Evolutionary conservation across 2,888 invertebrate genomes (phyloP).

Genomic region (Molorchus minor): DNA sequence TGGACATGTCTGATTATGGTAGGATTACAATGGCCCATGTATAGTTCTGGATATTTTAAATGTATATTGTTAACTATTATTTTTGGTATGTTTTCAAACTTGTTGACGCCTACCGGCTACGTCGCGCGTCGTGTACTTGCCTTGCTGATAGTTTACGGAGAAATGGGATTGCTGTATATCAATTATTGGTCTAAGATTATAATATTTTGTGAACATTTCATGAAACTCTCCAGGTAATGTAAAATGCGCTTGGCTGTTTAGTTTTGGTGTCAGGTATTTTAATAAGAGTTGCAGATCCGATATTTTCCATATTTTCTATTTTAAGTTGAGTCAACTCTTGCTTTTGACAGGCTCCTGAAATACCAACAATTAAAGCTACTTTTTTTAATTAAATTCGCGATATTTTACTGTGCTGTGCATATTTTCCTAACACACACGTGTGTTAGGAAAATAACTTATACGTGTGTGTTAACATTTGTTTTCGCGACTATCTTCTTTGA

Average conservation of each 20-base stretch:
- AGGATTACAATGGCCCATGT: too few relatives aligned
- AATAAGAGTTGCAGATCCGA: conserved; percentile 9
- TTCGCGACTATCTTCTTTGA: too few relatives aligned
- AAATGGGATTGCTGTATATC: conserved; percentile 11
- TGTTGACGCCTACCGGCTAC: conserved; percentile 6
- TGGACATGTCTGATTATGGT: too few relatives aligned
- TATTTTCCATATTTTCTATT: conserved; percentile 12
- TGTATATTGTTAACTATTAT: neutral
- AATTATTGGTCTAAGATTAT: conserved; percentile 2
- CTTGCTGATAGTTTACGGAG: conserved; percentile 9
- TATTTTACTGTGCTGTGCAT: too few relatives aligned
- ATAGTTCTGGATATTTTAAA: neutral
- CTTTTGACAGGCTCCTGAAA: conserved; percentile 15
- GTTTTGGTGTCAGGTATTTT: conserved; percentile 23
- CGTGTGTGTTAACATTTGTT: too few relatives aligned
- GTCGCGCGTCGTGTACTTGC: conserved; percentile 1
- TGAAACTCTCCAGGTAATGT: conserved; percentile 1
- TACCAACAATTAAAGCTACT: conserved; percentile 7
- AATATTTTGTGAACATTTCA: conserved; percentile 5
- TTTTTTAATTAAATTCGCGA: conserved; percentile 2
- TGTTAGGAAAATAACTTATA: too few relatives aligned
- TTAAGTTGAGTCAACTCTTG: conserved; percentile 11
- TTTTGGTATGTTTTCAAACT: conserved; percentile 2
- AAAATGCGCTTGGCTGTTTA: conserved; percentile 4
- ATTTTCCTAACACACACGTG: too few relatives aligned